These are phyloP conservation scores for Drosophila baimaii DNA, from an alignment of 1,140 invertebrate genomes.

Conservation along the genomic window DNA sequence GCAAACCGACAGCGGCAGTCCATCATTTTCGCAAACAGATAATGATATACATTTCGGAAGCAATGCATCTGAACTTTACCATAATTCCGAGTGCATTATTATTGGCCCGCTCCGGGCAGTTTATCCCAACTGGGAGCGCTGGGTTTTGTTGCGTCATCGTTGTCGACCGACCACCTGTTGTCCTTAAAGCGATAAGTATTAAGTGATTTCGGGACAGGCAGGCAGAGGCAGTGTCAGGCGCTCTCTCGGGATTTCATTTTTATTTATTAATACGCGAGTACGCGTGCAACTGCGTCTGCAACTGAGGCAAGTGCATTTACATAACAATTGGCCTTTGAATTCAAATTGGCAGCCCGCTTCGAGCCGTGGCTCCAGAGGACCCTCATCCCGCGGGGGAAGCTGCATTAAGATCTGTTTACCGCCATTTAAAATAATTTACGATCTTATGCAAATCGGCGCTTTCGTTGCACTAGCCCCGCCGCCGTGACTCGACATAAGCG, in stretches of 20 bases:
- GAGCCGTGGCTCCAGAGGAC: background rate
- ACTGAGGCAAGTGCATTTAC: conserved; percentile 66
- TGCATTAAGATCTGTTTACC: conserved; percentile 62
- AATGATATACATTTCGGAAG: conserved; percentile 81
- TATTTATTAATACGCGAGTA: conserved; percentile 65
- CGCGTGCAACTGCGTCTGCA: conserved; percentile 55
- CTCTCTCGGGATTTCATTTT: conserved; percentile 22
- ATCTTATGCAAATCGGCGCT: conserved; percentile 59
- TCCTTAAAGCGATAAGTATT: conserved; percentile 77
- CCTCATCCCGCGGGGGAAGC: background rate
- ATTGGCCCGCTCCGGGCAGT: conserved; percentile 46
- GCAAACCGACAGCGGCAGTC: conserved; percentile 66
- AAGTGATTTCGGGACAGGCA: conserved; percentile 62
- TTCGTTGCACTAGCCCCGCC: conserved; percentile 39
- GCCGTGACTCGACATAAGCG: conserved; percentile 61
- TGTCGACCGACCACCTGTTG: conserved; percentile 74
- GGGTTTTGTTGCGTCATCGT: conserved; percentile 41
- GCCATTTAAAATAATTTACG: conserved; percentile 72
- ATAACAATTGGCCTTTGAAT: conserved; percentile 79
- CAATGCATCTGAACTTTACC: conserved; percentile 78
- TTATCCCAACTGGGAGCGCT: conserved; percentile 3
- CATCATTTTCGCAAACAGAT: conserved; percentile 73
- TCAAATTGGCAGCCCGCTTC: conserved; percentile 52
- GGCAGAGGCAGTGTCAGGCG: too few relatives aligned
- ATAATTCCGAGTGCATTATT: conserved; percentile 78